Evolutionary conservation across 1,140 invertebrate genomes (phyloP), one percentile per base, ranked within the genome.

Genomic region (Sycophaga agraensis): DNA sequence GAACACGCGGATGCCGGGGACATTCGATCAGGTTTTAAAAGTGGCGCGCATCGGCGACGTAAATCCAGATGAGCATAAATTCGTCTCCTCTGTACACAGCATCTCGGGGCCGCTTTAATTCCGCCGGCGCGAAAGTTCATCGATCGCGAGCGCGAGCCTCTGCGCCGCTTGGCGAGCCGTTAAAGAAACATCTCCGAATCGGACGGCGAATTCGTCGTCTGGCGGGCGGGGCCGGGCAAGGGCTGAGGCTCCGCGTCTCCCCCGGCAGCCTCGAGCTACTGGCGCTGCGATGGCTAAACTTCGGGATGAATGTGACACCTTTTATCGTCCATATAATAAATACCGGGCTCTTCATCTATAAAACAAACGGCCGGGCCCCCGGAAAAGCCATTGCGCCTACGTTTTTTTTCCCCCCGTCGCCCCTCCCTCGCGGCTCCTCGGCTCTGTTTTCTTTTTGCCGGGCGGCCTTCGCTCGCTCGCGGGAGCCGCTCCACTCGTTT

Each of bases 261-360:
- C n/a, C n/a, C 9, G 28, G 24, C 24, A 7, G 39, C 37, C 46
- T 45, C 14, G 40, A 56, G 24, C 37, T 65, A 59, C 31, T n/a
- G 16, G 17, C 17, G 12, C 64, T 65, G 64, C 65, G 69, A 70
- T 70, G 70, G 66, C 65, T 70, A 74, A 76, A 76, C 73, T 76
- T 76, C 64, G 66, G 72, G 74, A 76, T 74, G 69, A 73, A 76
- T 76, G 74, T 74, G 74, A 76, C 71, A 76, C 70, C 73, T 76
- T 76, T 74, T 74, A 76, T 76, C 70, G 74, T 72, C 69, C 67
- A 73, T 70, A 73, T 73, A 76, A 76, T 76, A 76, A 76, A 76
- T 74, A 74, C 69, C 68, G 63, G 45, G 63, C 69, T 72, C 72
- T 72, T 73, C 70, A 72, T 74, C 72, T 76, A 74, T 73, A 73